Base-by-base conservation (phyloP, 37 sponge, comb jelly and placozoan species). In the Oopsacas minuta region DNA sequence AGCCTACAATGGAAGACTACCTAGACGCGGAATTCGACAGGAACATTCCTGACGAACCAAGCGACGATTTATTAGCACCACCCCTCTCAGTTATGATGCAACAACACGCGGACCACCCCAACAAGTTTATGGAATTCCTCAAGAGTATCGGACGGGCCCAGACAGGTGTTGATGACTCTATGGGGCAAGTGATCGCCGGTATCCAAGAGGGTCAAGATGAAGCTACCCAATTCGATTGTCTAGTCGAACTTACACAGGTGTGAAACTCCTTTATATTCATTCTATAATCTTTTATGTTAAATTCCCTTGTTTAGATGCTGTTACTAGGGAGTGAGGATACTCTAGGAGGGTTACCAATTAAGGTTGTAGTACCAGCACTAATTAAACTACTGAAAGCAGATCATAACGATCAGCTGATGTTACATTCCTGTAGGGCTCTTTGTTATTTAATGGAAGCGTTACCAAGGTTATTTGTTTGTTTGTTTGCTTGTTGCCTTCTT, bases 251-350 rank as follows among this genome's bases (percentile, higher is more conserved):
- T 3, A 61, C 75, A 20, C 75, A 61, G 75, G 75, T 61, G 30
- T n/a, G 8, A 42, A 42, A n/a, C n/a, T n/a, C n/a, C 49, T 42
- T 17, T 42, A 42, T 17, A 3, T 7, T 61, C 22, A 25, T 32
- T 12, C 75, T 25, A 61, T n/a, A 7, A 61, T 61, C 7, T 3
- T 25, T 25, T 61, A 61, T 61, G 28, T 37, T 32, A 37, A 37
- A 39, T 35, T 38, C 81, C 61, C 1, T 38, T 37, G 7, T 90
- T 0, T 81, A 91, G 91, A 75, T 96, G 39, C 87, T 96, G 82
- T 92, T 96, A 52, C 94, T 97, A 93, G 98, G 98, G 22, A 94
- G 94, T 84, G 98, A 94, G 81, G 95, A 97, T 1, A 97, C 95
- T 0, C 86, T 97, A 37, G 90, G 88, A 87, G 95, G 98, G 23